Conservation (phyloP, 2,888 invertebrate species). For the Salpingus planirostris region DNA sequence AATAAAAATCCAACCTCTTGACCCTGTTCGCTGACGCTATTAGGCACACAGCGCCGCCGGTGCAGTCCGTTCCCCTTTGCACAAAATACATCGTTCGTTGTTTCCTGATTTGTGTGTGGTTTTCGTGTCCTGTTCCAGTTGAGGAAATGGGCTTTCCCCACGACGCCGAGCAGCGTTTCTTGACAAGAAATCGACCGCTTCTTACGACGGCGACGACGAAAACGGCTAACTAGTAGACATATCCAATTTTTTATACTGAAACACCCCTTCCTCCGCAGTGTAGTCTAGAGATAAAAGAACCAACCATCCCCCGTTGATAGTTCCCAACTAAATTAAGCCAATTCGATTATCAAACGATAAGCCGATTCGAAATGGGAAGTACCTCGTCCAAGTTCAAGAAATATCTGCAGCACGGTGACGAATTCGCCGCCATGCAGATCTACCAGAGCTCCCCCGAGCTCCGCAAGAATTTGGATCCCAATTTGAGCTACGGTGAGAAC, state of each 20-base stretch:
- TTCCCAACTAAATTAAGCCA: no score
- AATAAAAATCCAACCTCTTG: not conserved
- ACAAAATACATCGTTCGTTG: not conserved
- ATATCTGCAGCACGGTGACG: constrained; percentile 60
- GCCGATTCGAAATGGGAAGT: constrained; percentile 52
- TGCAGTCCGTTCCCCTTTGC: no score
- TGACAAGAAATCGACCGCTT: constrained; percentile 31
- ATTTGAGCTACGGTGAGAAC: constrained; percentile 56
- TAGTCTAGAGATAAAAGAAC: no score
- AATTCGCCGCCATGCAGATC: constrained; percentile 57
- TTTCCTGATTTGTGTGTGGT: not conserved
- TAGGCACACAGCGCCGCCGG: not conserved
- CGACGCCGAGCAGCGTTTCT: constrained; percentile 32
- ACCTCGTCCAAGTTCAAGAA: constrained; percentile 61
- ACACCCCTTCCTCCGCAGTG: no score
- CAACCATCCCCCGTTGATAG: no score
- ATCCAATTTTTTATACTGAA: constrained; percentile 27
- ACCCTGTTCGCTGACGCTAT: not conserved
- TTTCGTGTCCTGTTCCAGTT: constrained; percentile 20
- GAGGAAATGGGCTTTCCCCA: constrained; percentile 22
- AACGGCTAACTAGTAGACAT: constrained; percentile 22
- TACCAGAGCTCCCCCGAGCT: constrained; percentile 56
- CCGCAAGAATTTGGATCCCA: constrained; percentile 55
- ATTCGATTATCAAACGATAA: no score
- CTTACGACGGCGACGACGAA: not conserved